Conservation (phyloP, 2,113 vertebrate species). For the Coptodon bakossiorum region DNA sequence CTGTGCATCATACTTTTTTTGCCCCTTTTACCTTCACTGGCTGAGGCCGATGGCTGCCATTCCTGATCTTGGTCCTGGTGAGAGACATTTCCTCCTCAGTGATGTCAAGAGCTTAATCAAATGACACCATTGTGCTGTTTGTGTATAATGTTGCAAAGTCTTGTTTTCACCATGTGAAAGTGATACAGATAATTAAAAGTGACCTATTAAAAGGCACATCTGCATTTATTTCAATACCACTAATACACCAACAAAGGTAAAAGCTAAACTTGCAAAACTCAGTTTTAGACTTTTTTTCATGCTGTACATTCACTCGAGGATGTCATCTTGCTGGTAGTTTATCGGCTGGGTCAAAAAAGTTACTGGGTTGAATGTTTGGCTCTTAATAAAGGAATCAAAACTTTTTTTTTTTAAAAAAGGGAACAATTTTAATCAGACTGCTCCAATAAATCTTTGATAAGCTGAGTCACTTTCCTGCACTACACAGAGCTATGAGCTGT, state of each 20-base stretch:
- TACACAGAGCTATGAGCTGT: neutral
- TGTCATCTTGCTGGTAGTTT: neutral
- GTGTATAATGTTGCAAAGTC: neutral
- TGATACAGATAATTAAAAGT: neutral
- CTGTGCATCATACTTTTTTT: neutral
- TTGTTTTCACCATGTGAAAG: neutral
- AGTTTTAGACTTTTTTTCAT: neutral
- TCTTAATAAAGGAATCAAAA: neutral
- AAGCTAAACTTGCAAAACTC: neutral
- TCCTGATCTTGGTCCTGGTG: neutral
- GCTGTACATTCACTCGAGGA: neutral
- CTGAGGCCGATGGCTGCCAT: neutral
- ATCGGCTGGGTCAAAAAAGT: neutral
- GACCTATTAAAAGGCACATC: neutral
- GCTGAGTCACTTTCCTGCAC: neutral
- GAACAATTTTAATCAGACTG: neutral
- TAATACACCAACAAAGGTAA: neutral
- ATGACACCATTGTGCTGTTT: neutral
- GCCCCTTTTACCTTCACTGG: neutral
- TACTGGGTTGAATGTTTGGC: neutral
- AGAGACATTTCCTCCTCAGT: neutral
- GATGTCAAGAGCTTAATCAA: neutral
- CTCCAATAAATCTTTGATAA: neutral
- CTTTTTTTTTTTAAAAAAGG: accelerated
- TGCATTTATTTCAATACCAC: neutral